A percentile compares a stretch with the other conserved stretches of the same genome.
These are phyloP conservation scores for Trichogramma pretiosum DNA, from an alignment of 1,140 invertebrate genomes.

Conservation along the genomic window DNA sequence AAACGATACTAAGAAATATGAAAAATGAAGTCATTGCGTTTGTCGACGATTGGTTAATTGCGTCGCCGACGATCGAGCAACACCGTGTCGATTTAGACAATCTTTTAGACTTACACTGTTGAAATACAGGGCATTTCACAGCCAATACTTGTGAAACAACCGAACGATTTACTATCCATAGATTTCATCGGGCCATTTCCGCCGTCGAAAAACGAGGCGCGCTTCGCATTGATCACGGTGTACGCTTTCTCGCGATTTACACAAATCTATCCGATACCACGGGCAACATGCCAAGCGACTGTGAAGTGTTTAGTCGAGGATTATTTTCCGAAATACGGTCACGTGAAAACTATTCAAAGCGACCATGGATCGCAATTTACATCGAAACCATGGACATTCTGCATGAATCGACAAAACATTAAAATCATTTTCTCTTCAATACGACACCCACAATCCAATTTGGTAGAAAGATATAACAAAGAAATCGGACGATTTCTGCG, in stretches of 20 bases:
- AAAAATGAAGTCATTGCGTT: no score
- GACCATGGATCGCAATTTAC: conserved; percentile 6
- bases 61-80: no score
- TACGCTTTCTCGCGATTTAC: conserved; percentile 39
- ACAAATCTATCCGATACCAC: conserved; percentile 33
- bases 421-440: conserved; percentile 10
- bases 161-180: conserved; percentile 11
- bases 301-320: conserved; percentile 11
- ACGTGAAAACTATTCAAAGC: background rate
- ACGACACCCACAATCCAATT: conserved; percentile 14
- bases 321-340: conserved; percentile 16
- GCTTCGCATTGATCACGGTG: conserved; percentile 34
- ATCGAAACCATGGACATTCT: conserved; percentile 8
- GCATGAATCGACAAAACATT: conserved; percentile 4
- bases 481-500: conserved; percentile 13
- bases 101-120: conserved; percentile 1
- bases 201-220: conserved; percentile 32
- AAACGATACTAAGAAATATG: no score
- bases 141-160: background rate
- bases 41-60: no score
- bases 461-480: conserved; percentile 6
- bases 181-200: conserved; percentile 27
- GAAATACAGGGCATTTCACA: conserved; percentile 4
- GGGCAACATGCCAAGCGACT: conserved; percentile 20
- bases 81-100: no score